Percentiles rank a stretch among this genome's conserved stretches.
Conservation (phyloP, 2,113 vertebrate species). For the Podarcis muralis region DNA sequence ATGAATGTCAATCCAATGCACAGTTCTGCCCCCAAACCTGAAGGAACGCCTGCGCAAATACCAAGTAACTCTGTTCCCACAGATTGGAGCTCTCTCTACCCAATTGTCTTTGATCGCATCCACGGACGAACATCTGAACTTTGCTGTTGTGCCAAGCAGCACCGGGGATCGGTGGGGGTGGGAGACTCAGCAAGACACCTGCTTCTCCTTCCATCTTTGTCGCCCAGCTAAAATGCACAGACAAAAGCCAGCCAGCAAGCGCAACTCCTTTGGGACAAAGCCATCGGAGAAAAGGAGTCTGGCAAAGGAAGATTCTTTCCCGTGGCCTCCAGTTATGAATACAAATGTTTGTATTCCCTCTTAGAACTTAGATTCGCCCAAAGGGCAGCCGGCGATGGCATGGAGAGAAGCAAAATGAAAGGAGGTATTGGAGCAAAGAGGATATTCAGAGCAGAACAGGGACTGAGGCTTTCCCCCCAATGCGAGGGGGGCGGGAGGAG, state of each 20-base stretch:
- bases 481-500: no score
- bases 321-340: slow-evolving; percentile 32
- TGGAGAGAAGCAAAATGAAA: background rate
- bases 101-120: background rate
- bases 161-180: fast-evolving
- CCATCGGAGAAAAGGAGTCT: slow-evolving; percentile 37
- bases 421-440: no score
- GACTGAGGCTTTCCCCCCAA: no score
- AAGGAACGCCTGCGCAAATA: background rate
- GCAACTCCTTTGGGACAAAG: slow-evolving; percentile 11
- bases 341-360: slow-evolving; percentile 51
- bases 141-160: background rate
- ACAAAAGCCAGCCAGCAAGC: slow-evolving; percentile 37
- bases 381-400: background rate
- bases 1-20: no score
- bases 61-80: background rate
- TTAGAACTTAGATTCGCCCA: slow-evolving; percentile 31
- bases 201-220: slow-evolving; percentile 2
- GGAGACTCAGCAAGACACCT: slow-evolving; percentile 7
- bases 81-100: background rate
- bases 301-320: background rate
- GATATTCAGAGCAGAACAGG: no score
- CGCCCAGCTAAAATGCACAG: slow-evolving; percentile 53
- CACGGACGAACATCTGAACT: slow-evolving; percentile 16
- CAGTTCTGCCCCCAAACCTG: background rate